Conservation (phyloP, 2,113 vertebrate species). For the Herpailurus yagouaroundi region DNA sequence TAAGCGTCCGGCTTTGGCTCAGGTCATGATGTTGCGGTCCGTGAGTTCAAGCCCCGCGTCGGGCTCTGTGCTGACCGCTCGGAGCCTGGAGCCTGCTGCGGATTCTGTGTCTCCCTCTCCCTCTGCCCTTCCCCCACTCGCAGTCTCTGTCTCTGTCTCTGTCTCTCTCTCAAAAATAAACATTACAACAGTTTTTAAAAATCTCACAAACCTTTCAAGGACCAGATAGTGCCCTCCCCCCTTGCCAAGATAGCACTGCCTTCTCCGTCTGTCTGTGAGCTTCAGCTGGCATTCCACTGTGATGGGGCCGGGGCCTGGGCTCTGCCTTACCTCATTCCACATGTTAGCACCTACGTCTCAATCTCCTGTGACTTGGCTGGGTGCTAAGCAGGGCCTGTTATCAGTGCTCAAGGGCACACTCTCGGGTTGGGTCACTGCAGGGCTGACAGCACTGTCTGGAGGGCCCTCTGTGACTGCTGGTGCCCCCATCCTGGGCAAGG, state of each 20-base stretch:
- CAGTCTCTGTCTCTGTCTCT: no score
- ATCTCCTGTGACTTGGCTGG: background rate
- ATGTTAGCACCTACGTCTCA: rapidly evolving
- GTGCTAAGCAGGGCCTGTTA: rapidly evolving
- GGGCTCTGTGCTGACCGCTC: no score
- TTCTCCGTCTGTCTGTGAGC: rapidly evolving
- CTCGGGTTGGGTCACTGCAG: rapidly evolving
- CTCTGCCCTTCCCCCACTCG: no score
- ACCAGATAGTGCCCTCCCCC: rapidly evolving
- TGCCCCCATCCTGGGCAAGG: rapidly evolving
- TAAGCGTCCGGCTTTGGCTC: no score
- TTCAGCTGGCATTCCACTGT: rapidly evolving
- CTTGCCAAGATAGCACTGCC: rapidly evolving
- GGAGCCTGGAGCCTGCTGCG: no score
- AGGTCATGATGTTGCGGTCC: no score
- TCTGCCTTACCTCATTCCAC: rapidly evolving
- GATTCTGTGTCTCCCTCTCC: no score
- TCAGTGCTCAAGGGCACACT: rapidly evolving
- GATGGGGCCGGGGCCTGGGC: rapidly evolving
- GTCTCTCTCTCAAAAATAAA: no score
- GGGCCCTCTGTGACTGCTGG: background rate
- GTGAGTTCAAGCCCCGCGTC: no score
- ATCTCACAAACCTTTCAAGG: rapidly evolving
- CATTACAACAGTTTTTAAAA: no score
- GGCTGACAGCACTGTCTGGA: rapidly evolving